These are phyloP conservation scores for Diachasma alloeum DNA, from an alignment of 1,140 invertebrate species.

Conservation along the genomic window DNA sequence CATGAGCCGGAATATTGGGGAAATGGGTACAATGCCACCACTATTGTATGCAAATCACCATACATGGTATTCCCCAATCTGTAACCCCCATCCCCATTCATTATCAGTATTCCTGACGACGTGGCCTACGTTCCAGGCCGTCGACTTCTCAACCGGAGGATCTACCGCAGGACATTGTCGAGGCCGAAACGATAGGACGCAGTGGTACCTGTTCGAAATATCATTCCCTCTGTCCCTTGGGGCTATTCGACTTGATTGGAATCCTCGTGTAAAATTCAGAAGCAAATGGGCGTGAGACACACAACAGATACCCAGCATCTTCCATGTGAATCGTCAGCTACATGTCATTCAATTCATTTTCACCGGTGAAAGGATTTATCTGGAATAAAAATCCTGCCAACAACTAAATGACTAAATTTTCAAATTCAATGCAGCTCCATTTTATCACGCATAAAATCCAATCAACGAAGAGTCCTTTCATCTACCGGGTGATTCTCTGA, in stretches of 20 bases:
- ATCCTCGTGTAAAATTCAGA: constrained; percentile 33
- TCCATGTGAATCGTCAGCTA: not conserved
- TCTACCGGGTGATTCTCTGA: too few species aligned
- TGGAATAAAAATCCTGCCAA: not conserved
- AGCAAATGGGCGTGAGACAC: not conserved
- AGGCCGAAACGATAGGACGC: constrained; percentile 57
- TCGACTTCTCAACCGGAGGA: constrained; percentile 54
- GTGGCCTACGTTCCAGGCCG: constrained; percentile 46
- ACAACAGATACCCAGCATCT: not conserved
- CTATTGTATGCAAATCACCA: not conserved
- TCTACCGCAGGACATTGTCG: constrained; percentile 53
- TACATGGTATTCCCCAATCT: not conserved
- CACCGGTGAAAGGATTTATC: constrained; percentile 17
- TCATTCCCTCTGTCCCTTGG: constrained; percentile 56
- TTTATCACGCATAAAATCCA: too few species aligned
- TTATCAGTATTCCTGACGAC: constrained; percentile 11
- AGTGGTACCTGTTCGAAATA: constrained; percentile 58
- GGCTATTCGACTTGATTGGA: constrained; percentile 62
- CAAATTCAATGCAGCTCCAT: too few species aligned
- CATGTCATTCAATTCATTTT: not conserved
- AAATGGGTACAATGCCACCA: not conserved
- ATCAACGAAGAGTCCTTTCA: too few species aligned
- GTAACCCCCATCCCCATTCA: not conserved
- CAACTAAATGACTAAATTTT: too few species aligned
- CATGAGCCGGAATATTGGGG: not conserved